Conservation (phyloP, 2,113 vertebrate genomes). For the Antechinus flavipes region DNA sequence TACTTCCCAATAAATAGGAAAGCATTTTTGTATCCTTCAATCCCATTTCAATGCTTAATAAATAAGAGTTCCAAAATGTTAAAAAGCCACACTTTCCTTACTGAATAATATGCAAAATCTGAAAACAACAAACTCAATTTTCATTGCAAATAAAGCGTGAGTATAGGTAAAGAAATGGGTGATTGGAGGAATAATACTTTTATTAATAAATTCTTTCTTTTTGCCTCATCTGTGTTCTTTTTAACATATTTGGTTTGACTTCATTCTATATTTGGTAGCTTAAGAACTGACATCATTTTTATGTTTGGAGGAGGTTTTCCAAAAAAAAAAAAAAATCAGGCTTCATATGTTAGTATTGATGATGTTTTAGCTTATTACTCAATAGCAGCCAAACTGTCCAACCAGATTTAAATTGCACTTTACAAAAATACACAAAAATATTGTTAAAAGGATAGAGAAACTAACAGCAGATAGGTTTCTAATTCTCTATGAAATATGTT, state of each 20-base stretch:
- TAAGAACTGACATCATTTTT: background rate
- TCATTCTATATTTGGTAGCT: background rate
- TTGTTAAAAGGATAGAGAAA: background rate
- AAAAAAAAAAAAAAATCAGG: background rate
- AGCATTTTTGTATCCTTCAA: background rate
- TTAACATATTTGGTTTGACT: background rate
- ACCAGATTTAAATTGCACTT: background rate
- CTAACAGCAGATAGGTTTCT: background rate
- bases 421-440: conserved; percentile 8
- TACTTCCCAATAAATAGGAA: background rate
- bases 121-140: background rate
- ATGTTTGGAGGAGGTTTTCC: background rate
- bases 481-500: background rate
- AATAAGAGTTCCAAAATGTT: background rate
- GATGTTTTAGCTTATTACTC: background rate
- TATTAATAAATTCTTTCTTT: background rate
- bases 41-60: background rate
- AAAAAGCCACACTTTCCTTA: background rate
- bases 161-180: background rate
- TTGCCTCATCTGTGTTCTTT: background rate
- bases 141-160: background rate
- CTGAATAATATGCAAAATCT: background rate
- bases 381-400: background rate
- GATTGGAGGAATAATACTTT: background rate
- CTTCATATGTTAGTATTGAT: background rate